phyloP scores from a whole-genome alignment of 53 echinoderm and acorn worm genomes.

The Zoroaster sp. region DNA sequence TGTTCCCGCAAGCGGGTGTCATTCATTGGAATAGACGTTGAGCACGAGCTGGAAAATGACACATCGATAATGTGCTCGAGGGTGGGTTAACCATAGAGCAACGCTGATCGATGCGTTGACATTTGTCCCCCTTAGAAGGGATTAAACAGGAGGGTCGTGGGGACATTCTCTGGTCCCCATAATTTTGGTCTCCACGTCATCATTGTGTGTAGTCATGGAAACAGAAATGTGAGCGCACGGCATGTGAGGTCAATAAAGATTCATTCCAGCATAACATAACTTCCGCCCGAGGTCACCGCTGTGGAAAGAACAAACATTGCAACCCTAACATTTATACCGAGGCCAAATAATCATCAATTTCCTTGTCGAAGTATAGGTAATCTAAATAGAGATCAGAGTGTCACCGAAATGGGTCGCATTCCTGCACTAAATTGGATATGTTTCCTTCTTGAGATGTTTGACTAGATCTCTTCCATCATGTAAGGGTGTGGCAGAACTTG shows the following conservation, averaged over 20 bases:
- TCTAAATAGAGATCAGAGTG: not conserved
- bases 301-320: not conserved
- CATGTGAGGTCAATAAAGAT: too few relatives aligned
- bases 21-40: not conserved
- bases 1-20: not conserved
- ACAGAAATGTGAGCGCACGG: too few relatives aligned
- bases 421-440: not conserved
- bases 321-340: not conserved
- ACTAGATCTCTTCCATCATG: conserved; percentile 19
- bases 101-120: not conserved
- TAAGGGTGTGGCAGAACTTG: not conserved
- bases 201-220: too few relatives aligned
- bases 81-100: not conserved
- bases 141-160: not conserved
- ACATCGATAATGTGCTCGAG: not conserved
- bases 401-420: not conserved
- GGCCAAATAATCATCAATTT: not conserved
- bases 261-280: too few relatives aligned
- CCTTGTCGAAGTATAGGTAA: not conserved
- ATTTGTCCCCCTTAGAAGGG: not conserved
- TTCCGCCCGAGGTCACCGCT: too few relatives aligned
- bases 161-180: not conserved
- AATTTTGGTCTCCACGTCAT: not conserved
- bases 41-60: not conserved
- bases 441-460: not conserved